A percentile compares a stretch with the other conserved stretches of the same genome.
phyloP scores from a whole-genome alignment of 2,797 vertebrate genomes.

The Leptatherina wallacei region DNA sequence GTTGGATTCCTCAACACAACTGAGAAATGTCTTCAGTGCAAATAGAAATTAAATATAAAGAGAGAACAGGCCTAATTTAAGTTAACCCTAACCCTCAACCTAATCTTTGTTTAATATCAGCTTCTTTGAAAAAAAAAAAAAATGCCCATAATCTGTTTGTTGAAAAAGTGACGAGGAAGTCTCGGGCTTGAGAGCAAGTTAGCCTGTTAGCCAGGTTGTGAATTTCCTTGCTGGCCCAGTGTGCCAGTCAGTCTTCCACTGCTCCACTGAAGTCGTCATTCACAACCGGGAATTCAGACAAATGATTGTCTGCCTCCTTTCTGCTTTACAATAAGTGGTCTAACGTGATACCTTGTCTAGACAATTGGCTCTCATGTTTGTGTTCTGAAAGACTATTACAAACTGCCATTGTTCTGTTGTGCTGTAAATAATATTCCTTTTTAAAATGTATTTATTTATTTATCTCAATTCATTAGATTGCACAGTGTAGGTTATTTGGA shows the following conservation, averaged over 20 bases:
- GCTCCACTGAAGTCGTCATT: slow-evolving; percentile 24
- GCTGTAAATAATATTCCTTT: slow-evolving; percentile 22
- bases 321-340: slow-evolving; percentile 75
- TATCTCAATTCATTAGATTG: slow-evolving; percentile 19
- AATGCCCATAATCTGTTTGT: not conserved
- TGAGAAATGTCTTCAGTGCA: slow-evolving; percentile 1
- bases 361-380: slow-evolving; percentile 26
- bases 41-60: not conserved
- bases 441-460: not conserved
- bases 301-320: slow-evolving; percentile 53
- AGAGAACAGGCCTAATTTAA: not conserved
- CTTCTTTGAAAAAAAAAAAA: not conserved
- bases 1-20: slow-evolving; percentile 9
- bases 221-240: not conserved
- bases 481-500: not conserved
- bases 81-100: not conserved
- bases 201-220: not conserved
- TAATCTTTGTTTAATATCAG: not conserved
- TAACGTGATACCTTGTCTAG: slow-evolving; percentile 62
- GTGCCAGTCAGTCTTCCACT: slow-evolving; percentile 12
- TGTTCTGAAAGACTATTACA: slow-evolving; percentile 38
- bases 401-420: slow-evolving; percentile 4
- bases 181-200: not conserved
- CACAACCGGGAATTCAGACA: slow-evolving; percentile 65
- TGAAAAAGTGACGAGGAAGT: not conserved